Percentiles rank a stretch among this genome's conserved stretches.
phyloP scores from a whole-genome alignment of 2,888 invertebrate species.

The Morpho achilles region DNA sequence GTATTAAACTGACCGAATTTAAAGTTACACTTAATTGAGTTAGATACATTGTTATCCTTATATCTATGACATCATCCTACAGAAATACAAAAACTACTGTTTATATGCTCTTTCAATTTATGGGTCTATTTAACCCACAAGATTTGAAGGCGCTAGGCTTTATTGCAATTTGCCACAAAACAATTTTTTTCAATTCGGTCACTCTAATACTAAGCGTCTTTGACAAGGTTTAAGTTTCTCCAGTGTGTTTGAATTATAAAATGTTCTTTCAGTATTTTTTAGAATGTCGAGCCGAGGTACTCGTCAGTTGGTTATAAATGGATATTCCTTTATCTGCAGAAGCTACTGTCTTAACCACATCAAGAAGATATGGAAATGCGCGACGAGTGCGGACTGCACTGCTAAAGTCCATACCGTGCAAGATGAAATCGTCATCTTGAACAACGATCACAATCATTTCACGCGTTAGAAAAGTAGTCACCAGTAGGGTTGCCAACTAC shows the following conservation, averaged over 20 bases:
- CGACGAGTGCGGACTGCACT: slow-evolving; percentile 49
- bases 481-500: too few species aligned
- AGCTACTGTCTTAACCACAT: slow-evolving; percentile 49
- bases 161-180: too few species aligned
- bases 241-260: slow-evolving; percentile 5
- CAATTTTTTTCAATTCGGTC: too few species aligned
- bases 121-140: too few species aligned
- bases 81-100: too few species aligned
- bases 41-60: too few species aligned
- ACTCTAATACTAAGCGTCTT: too few species aligned
- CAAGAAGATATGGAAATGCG: slow-evolving; percentile 60
- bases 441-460: slow-evolving; percentile 47
- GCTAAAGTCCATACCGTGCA: slow-evolving; percentile 56
- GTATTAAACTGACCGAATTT: too few species aligned
- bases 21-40: too few species aligned
- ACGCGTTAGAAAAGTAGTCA: slow-evolving; percentile 1
- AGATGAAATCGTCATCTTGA: slow-evolving; percentile 45
- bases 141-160: too few species aligned
- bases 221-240: background rate
- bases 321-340: slow-evolving; percentile 55
- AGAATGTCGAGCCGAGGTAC: slow-evolving; percentile 52
- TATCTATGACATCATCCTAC: too few species aligned
- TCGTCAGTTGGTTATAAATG: slow-evolving; percentile 50
- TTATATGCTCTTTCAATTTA: too few species aligned
- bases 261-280: slow-evolving; percentile 50